A percentile compares a stretch with the other conserved stretches of the same genome.
Evolutionary conservation across 2,113 vertebrate species (phyloP).

Genomic region (Haplochromis vanheusdeni): DNA sequence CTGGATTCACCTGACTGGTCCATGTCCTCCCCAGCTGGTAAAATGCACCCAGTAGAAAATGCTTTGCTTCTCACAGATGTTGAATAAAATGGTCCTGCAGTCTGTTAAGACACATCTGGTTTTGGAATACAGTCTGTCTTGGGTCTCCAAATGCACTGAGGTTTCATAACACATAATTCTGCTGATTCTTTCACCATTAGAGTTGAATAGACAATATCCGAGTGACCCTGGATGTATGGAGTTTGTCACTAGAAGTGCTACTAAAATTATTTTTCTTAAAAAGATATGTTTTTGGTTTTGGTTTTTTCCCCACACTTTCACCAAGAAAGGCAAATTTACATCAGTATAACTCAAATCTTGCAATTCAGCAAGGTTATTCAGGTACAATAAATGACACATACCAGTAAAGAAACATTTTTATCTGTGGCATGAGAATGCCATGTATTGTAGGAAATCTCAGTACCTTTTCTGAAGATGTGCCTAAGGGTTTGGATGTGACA

Average conservation of each 20-base stretch:
- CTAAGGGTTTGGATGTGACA: not conserved
- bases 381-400: not conserved
- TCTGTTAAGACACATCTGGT: slow-evolving; percentile 37
- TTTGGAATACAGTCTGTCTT: not conserved
- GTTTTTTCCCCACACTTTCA: too few relatives aligned
- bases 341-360: not conserved
- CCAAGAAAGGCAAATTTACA: not conserved
- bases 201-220: not conserved
- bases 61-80: slow-evolving; percentile 19
- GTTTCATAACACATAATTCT: not conserved
- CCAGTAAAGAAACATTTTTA: not conserved
- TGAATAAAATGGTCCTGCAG: not conserved
- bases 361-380: not conserved
- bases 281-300: not conserved
- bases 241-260: not conserved
- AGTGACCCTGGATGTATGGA: not conserved
- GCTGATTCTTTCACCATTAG: not conserved
- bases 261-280: not conserved
- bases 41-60: not conserved
- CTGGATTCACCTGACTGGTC: slow-evolving; percentile 48
- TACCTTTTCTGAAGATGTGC: not conserved
- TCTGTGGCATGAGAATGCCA: not conserved
- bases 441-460: not conserved
- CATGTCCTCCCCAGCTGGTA: slow-evolving; percentile 34
- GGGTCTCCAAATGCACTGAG: not conserved